These are phyloP conservation scores for Laupala kohalensis DNA, from an alignment of 1,140 invertebrate species.

Conservation along the genomic window DNA sequence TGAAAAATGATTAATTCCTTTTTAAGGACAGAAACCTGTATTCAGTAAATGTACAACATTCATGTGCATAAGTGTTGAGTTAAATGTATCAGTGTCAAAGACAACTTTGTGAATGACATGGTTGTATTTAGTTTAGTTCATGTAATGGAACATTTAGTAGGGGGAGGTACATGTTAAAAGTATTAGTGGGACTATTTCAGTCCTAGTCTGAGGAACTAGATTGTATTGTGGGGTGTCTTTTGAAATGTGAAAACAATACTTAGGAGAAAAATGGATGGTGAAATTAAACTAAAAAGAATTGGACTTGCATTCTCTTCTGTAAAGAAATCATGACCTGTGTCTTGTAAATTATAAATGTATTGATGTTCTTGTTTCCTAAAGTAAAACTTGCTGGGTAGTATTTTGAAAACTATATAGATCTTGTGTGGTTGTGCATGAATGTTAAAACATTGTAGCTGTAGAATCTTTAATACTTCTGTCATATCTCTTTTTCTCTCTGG, in stretches of 20 bases:
- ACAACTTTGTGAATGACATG: neutral
- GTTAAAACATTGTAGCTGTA: neutral
- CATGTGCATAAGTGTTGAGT: neutral
- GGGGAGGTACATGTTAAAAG: neutral
- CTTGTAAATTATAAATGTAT: neutral
- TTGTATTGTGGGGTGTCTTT: neutral
- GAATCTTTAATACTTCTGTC: neutral
- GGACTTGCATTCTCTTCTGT: neutral
- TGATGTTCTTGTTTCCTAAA: neutral
- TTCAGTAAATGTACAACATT: too few species aligned
- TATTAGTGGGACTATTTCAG: neutral
- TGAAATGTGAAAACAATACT: neutral
- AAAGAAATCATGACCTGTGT: neutral
- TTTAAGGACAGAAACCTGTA: too few species aligned
- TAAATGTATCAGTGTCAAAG: neutral
- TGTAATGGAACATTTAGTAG: neutral
- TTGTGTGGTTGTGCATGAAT: neutral
- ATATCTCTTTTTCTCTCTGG: neutral
- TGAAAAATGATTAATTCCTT: neutral
- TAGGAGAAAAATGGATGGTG: neutral
- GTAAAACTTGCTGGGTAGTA: neutral
- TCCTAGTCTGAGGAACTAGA: neutral
- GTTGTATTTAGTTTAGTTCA: neutral
- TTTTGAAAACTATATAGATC: neutral
- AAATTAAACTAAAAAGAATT: too few species aligned